These are phyloP conservation scores for Drosophila suboccidentalis DNA, from an alignment of 2,888 invertebrate genomes.

Conservation along the genomic window DNA sequence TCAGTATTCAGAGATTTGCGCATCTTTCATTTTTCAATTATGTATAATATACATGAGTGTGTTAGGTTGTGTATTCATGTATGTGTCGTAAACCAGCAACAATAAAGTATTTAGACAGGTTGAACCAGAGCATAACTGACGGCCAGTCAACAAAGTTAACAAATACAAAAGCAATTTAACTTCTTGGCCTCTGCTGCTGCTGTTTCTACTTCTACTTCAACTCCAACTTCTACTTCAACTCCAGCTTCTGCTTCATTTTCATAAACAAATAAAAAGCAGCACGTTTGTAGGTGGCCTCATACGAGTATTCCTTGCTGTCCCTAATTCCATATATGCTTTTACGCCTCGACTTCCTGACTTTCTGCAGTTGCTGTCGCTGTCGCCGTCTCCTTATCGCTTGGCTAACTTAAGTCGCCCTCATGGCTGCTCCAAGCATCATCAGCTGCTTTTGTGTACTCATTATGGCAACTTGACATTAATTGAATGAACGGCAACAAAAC, in stretches of 20 bases:
- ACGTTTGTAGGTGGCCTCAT: constrained; percentile 4
- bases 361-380: background rate
- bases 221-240: background rate
- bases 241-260: constrained; percentile 54
- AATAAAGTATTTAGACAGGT: constrained; percentile 51
- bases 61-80: constrained; percentile 14
- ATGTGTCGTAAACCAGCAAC: constrained; percentile 33
- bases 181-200: constrained; percentile 59
- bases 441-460: constrained; percentile 75
- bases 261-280: constrained; percentile 71
- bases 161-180: constrained; percentile 78
- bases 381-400: constrained; percentile 36
- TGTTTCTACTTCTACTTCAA: background rate
- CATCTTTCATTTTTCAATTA: constrained; percentile 54
- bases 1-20: constrained; percentile 44
- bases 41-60: background rate
- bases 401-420: constrained; percentile 32
- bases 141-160: constrained; percentile 67
- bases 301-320: constrained; percentile 16
- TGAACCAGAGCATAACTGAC: constrained; percentile 54
- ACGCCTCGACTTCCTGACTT: constrained; percentile 35
- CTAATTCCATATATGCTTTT: constrained; percentile 46
- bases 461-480: constrained; percentile 74
- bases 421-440: constrained; percentile 63
- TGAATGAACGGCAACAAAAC: constrained; percentile 55